Percentiles rank a stretch among this genome's conserved stretches.
These are phyloP conservation scores for Acromyrmex heyeri DNA, from an alignment of 1,140 invertebrate genomes.

Conservation along the genomic window DNA sequence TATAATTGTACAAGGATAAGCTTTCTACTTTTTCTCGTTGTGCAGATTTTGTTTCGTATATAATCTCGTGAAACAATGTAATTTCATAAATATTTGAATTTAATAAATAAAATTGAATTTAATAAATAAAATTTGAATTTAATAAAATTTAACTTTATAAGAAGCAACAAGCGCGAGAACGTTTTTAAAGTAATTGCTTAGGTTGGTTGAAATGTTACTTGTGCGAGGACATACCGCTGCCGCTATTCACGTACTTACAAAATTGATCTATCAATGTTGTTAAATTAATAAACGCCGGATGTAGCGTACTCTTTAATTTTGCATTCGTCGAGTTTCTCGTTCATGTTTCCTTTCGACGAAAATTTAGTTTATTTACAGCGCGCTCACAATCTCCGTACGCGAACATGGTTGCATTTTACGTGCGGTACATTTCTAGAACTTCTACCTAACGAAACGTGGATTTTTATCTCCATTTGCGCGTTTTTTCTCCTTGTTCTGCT, in stretches of 20 bases:
- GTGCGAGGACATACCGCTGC: background rate
- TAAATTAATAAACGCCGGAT: conserved; percentile 3
- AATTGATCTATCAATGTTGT: conserved; percentile 16
- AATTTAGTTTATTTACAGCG: conserved; percentile 34
- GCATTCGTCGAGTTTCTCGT: background rate
- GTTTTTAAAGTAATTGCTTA: too few relatives aligned
- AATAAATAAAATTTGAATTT: background rate
- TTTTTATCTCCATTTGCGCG: conserved; percentile 30
- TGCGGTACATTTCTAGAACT: conserved; percentile 8
- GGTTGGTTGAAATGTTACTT: background rate
- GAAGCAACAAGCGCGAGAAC: background rate
- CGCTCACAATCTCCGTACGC: background rate
- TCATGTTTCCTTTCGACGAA: background rate
- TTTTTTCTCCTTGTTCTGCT: background rate
- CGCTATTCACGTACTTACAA: background rate
- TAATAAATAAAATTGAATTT: background rate
- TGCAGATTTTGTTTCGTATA: background rate
- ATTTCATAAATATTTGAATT: background rate
- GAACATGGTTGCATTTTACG: conserved; percentile 21
- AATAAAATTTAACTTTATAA: background rate
- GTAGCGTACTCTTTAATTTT: conserved; percentile 29
- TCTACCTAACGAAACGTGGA: conserved; percentile 1
- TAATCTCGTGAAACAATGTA: background rate
- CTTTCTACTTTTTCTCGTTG: background rate
- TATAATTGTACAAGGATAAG: background rate